These are phyloP conservation scores for Hippocampus zosterae DNA, from an alignment of 2,113 vertebrate genomes.

Conservation along the genomic window DNA sequence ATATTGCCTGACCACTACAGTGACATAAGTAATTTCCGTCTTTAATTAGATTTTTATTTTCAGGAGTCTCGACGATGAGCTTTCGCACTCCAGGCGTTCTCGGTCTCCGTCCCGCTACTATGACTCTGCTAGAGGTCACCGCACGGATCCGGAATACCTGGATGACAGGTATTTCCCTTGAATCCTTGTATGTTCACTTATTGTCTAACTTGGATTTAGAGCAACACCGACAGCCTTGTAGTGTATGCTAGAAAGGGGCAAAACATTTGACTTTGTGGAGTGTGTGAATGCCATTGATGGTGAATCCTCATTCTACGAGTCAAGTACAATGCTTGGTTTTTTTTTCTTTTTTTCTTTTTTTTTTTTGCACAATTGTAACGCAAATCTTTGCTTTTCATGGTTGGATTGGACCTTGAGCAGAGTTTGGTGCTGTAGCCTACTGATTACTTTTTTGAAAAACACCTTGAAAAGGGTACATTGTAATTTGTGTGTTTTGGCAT, in stretches of 20 bases:
- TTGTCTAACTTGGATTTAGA: neutral
- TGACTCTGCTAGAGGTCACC: slow-evolving; percentile 79
- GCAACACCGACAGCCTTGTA: neutral
- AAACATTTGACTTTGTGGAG: neutral
- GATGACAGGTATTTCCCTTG: slow-evolving; percentile 65
- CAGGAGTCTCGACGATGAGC: slow-evolving; percentile 98
- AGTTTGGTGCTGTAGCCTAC: slow-evolving; percentile 12
- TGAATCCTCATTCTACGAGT: slow-evolving; percentile 3
- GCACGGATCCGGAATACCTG: slow-evolving; percentile 64
- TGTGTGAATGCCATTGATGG: slow-evolving; percentile 9
- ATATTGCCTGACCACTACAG: slow-evolving; percentile 22
- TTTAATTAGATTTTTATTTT: slow-evolving; percentile 6
- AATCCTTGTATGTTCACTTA: slow-evolving; percentile 12
- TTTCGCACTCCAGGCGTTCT: slow-evolving; percentile 87
- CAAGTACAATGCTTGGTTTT: neutral
- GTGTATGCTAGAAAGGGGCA: neutral
- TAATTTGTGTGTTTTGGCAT: slow-evolving; percentile 17
- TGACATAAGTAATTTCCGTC: neutral
- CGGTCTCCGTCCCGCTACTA: slow-evolving; percentile 91
- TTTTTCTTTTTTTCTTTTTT: neutral
- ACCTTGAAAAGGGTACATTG: neutral
- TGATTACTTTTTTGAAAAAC: neutral
- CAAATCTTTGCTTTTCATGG: neutral
- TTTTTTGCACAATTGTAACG: neutral
- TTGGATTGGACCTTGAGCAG: slow-evolving; percentile 5